Evolutionary conservation across 2,888 invertebrate species (phyloP).

Genomic region (Melipona bicolor): DNA sequence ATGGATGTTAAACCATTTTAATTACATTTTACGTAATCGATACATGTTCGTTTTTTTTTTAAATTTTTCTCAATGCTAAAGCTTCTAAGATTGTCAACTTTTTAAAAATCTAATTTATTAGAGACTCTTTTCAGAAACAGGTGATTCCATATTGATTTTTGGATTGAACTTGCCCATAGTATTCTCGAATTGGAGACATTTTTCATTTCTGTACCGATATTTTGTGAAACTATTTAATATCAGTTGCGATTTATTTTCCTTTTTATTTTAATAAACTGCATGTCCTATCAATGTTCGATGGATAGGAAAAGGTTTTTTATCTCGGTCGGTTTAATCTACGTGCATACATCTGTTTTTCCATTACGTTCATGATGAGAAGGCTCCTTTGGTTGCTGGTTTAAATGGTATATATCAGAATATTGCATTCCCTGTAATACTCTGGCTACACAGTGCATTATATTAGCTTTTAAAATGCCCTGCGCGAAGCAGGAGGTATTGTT

Average conservation of each 20-base stretch:
- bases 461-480: conserved; percentile 17
- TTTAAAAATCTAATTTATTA: background rate
- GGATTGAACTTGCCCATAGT: background rate
- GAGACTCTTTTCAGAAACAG: background rate
- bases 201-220: background rate
- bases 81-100: background rate
- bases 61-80: background rate
- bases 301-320: background rate
- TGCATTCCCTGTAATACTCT: background rate
- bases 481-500: background rate
- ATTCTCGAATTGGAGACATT: background rate
- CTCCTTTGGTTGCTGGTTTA: background rate
- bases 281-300: background rate
- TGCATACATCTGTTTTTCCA: background rate
- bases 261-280: background rate
- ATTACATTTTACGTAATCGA: no score
- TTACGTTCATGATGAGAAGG: background rate
- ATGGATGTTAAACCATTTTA: no score
- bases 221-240: background rate
- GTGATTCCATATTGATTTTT: no score
- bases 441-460: conserved; percentile 13
- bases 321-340: conserved; percentile 16
- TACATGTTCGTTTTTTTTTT: background rate
- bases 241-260: background rate
- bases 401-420: conserved; percentile 5